Evolutionary conservation across 2,888 invertebrate genomes (phyloP), one percentile per base, ranked within the genome.

Genomic region (Halocaridina rubra): DNA sequence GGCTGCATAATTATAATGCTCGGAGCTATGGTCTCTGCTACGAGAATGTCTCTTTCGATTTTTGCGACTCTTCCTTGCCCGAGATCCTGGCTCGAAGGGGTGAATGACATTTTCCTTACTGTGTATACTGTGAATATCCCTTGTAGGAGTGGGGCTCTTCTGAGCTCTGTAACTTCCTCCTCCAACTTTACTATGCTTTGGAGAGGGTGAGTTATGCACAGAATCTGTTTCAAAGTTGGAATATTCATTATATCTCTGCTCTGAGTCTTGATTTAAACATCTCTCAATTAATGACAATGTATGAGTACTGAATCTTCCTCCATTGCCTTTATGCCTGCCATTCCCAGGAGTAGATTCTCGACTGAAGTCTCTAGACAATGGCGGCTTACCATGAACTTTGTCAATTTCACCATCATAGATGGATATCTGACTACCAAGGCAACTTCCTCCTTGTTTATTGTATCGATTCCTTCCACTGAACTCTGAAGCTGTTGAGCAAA

Each of bases 401-500:
- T 80, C 82, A 2, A 27, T 22, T 19, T 86, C 86, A 13, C 72
- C 82, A 29, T 86, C 82, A 76, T 75, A 80, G 19, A 80, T 53
- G 46, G 80, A 82, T n/a, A 75, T 24, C 67, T 84, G 84, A 74
- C 84, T 84, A 4, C 82, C 79, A 16, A 82, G 79, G 16, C 64
- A 72, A 53, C 80, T 80, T 22, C 71, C 78, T 22, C 71, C 78
- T 22, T 77, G 69, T 24, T 77, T 80, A 27, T 81, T 84, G 61
- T 88, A 88, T 13, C 88, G 57, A 59, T 88, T 85, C 61, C 84
- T 75, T 22, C 88, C 88, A 61, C 88, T 88, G 75, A 69, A 88
- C 76, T 88, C 88, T 16, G 88, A 88, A 19, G 80, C 88, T 13
- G 86, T 67, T 30, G 85, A 85, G 64, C 84, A 82, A 30, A 86